phyloP scores from a whole-genome alignment of 2,113 vertebrate genomes.

The Prietella phreatophila region DNA sequence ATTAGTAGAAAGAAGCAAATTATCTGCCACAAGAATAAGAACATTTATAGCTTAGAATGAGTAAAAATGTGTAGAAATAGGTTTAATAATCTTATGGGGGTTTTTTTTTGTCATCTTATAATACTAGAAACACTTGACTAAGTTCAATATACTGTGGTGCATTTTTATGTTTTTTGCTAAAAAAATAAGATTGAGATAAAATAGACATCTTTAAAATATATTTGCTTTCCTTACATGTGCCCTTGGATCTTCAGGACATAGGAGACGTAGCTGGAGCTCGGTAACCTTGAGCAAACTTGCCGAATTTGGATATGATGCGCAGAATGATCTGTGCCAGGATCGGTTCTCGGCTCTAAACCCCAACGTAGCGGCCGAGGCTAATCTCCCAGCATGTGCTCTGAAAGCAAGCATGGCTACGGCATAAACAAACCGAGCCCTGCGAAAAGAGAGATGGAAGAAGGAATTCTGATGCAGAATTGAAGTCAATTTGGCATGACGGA shows the following conservation, averaged over 20 bases:
- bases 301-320: background rate
- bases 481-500: slow-evolving; percentile 26
- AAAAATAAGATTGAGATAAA: no score
- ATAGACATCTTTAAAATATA: background rate
- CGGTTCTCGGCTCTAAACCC: background rate
- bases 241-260: background rate
- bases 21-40: no score
- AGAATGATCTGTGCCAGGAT: slow-evolving; percentile 20
- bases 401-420: slow-evolving; percentile 12
- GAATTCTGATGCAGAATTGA: slow-evolving; percentile 34
- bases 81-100: no score
- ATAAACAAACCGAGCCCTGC: slow-evolving; percentile 16
- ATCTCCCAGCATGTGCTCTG: slow-evolving; percentile 27
- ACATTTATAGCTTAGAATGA: background rate
- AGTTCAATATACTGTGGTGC: background rate
- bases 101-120: background rate
- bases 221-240: background rate
- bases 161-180: background rate
- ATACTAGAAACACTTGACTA: background rate
- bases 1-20: background rate
- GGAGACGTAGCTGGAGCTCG: background rate
- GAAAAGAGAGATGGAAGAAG: background rate
- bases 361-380: background rate
- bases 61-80: background rate
- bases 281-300: background rate